Conservation (phyloP, 2,113 vertebrate species). For the Nesoenas mayeri region DNA sequence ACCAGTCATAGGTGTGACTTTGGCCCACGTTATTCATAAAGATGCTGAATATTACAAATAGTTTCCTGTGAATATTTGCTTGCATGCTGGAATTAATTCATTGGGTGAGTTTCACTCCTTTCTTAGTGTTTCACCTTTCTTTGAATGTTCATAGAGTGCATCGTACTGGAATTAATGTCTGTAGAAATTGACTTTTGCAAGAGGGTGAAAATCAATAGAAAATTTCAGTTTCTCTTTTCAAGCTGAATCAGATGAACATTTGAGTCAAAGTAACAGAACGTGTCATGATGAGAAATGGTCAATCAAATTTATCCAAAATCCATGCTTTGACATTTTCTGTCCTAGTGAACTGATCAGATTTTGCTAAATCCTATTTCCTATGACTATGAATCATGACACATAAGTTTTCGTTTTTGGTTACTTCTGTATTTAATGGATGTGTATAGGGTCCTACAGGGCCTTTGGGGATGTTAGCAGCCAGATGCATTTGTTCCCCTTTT, state of each 20-base stretch:
- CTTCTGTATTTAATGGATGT: neutral
- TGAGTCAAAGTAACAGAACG: neutral
- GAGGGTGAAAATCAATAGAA: neutral
- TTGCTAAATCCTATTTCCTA: neutral
- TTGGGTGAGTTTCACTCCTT: neutral
- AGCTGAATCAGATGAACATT: neutral
- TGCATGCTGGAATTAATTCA: neutral
- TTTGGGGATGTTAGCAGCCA: neutral
- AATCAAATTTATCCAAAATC: slow-evolving; percentile 17
- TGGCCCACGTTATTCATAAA: neutral
- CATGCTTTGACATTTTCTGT: neutral
- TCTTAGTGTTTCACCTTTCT: neutral
- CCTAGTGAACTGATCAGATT: neutral
- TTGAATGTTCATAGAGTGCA: neutral
- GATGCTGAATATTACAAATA: neutral
- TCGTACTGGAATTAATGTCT: neutral
- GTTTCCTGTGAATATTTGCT: neutral
- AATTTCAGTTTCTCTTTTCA: slow-evolving; percentile 7
- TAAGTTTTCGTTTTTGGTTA: neutral
- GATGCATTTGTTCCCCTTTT: neutral
- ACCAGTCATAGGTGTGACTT: neutral
- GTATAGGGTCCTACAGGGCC: neutral
- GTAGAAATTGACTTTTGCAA: neutral
- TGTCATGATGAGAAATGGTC: neutral
- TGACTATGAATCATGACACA: neutral